Evolutionary conservation across 37 sponge, comb jelly and placozoan species (phyloP), one percentile per base, ranked within the genome.

Genomic region (Diacarnus erythraeanus): DNA sequence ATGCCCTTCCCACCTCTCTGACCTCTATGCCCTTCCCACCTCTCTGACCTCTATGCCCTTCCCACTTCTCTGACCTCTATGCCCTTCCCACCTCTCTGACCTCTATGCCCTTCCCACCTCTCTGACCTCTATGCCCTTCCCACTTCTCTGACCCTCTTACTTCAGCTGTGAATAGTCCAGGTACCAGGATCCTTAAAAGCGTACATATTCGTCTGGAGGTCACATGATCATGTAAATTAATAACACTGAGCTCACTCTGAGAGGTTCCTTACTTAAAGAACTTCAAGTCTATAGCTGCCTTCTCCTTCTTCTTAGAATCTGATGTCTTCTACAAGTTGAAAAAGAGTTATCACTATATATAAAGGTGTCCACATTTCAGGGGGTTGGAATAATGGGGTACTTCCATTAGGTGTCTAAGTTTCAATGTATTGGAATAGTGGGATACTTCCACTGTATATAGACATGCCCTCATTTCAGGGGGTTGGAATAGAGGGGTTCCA

Each of bases 221-320:
- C 56, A 22, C 43, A 81, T 1, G 30, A 26, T 2, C 2, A 69
- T 57, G 36, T 17, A 37, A 29, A 69, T 35, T 10, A 69, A 17
- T 15, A 5, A 36, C 70, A 31, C 39, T 69, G 6, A 31, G 30
- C 21, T 8, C 38, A 67, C 35, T 21, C 35, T 35, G 38, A 3
- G 6, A 3, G 2, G 60, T 59, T 26, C 6, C 79, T 30, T 56
- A 90, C 91, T 77, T 82, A 31, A 92, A 23, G 77, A 95, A 95
- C 18, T 40, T 78, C 66, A 65, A 27, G 68, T 95, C 92, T 2
- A 95, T 87, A 66, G 93, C 80, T 39, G 93, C 96, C 38, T 42
- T 95, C 35, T 86, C 81, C 21, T 81, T 74, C 77, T 80, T 87
- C 35, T 29, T 74, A 6, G 56, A 10, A 30, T 54, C 23, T 4